These are phyloP conservation scores for Centropristis striata DNA, from an alignment of 2,113 vertebrate species.

Conservation along the genomic window DNA sequence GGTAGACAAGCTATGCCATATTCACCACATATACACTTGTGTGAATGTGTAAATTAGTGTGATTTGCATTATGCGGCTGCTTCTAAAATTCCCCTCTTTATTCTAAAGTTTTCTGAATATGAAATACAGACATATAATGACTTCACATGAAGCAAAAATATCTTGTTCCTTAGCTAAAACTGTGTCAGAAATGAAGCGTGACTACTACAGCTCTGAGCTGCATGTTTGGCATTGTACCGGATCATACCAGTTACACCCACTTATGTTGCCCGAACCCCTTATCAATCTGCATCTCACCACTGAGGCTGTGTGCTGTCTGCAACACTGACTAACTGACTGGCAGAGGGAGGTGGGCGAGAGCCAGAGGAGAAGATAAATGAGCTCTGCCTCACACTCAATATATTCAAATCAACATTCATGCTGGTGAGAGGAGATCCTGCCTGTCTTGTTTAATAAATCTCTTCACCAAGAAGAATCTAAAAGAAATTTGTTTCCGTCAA, in stretches of 20 bases:
- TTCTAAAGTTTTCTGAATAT: constrained; percentile 3
- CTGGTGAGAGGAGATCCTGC: constrained; percentile 26
- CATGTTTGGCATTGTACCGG: constrained; percentile 36
- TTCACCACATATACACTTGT: no score
- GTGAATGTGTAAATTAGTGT: not conserved
- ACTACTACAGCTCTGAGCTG: constrained; percentile 10
- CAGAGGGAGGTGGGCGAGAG: constrained; percentile 49
- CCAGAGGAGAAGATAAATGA: constrained; percentile 59
- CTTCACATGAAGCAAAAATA: constrained; percentile 14
- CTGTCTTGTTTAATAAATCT: constrained; percentile 47
- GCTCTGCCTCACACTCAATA: constrained; percentile 40
- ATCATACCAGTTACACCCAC: constrained; percentile 56
- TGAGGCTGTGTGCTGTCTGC: constrained; percentile 29
- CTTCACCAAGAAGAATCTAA: not conserved
- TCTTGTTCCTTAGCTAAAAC: not conserved
- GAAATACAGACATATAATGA: constrained; percentile 3
- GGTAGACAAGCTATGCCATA: no score
- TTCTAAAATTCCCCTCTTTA: not conserved
- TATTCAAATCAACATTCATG: constrained; percentile 37
- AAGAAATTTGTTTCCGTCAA: not conserved
- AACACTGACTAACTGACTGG: constrained; percentile 41
- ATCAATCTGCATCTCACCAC: constrained; percentile 53
- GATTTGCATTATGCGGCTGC: not conserved
- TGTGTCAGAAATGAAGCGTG: constrained; percentile 46
- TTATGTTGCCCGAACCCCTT: constrained; percentile 33